A percentile compares a stretch with the other conserved stretches of the same genome.
phyloP scores from a whole-genome alignment of 1,140 invertebrate species.

The Gerris buenoi region DNA sequence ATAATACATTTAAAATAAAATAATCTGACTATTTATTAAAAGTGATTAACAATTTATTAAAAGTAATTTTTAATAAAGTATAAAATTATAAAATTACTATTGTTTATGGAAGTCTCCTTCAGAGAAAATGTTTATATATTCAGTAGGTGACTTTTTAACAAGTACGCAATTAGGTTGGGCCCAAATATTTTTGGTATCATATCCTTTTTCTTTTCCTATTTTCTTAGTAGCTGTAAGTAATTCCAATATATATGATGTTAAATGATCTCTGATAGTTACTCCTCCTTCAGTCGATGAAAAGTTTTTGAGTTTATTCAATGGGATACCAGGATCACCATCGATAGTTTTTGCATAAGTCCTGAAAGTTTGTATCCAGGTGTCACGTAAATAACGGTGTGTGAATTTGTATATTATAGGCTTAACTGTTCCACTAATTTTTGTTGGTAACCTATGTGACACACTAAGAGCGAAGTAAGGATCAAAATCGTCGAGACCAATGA shows the following conservation, averaged over 20 bases:
- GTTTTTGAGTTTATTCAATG: background rate
- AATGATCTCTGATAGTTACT: background rate
- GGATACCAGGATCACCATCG: background rate
- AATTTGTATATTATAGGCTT: background rate
- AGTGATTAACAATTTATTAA: no score
- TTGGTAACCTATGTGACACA: background rate
- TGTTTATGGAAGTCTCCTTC: background rate
- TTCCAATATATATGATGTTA: background rate
- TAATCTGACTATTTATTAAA: no score
- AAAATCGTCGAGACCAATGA: background rate
- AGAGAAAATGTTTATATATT: background rate
- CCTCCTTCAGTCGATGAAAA: background rate
- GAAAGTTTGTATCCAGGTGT: background rate
- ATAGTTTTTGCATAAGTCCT: background rate
- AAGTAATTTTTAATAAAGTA: no score
- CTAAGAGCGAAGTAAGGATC: background rate
- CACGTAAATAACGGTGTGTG: background rate
- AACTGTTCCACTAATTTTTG: background rate
- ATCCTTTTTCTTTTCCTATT: background rate
- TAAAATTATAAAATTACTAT: no score
- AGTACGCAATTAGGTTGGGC: background rate
- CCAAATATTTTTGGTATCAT: background rate
- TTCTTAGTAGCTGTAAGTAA: background rate
- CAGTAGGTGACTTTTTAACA: background rate
- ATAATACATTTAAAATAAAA: no score